A percentile compares a stretch with the other conserved stretches of the same genome.
Conservation (phyloP, 2,888 invertebrate genomes). For the Ormyrus labotus region DNA sequence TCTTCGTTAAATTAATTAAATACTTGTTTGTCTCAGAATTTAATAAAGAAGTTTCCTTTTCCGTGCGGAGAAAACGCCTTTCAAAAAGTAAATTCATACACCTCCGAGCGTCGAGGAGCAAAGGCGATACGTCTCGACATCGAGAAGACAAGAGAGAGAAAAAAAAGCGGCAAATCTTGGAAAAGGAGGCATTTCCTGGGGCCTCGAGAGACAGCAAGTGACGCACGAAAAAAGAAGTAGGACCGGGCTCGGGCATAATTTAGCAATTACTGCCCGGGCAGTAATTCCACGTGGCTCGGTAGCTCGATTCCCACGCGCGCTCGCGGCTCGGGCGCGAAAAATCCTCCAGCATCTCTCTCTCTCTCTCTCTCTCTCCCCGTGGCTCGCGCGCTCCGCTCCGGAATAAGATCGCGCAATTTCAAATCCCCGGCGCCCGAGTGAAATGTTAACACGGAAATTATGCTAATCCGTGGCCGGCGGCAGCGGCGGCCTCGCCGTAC, state of each 20-base stretch:
- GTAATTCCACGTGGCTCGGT: not conserved
- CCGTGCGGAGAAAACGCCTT: too few relatives aligned
- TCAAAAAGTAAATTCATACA: too few relatives aligned
- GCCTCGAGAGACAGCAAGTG: not conserved
- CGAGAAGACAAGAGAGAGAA: not conserved
- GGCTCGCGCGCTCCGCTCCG: not conserved
- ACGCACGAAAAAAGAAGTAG: not conserved
- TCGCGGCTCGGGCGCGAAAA: constrained; percentile 5
- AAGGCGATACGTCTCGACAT: not conserved
- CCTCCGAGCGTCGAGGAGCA: not conserved
- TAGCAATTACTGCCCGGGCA: not conserved
- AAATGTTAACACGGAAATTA: constrained; percentile 73
- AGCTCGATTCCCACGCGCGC: constrained; percentile 10
- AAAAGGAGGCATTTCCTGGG: not conserved
- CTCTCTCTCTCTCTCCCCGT: not conserved
- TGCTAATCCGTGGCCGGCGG: constrained; percentile 63
- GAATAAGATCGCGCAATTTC: constrained; percentile 23
- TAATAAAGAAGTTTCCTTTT: too few relatives aligned
- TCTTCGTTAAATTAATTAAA: too few relatives aligned
- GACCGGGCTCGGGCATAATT: constrained; percentile 11
- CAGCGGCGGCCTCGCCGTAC: constrained; percentile 50
- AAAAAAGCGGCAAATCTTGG: not conserved
- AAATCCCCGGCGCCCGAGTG: constrained; percentile 59
- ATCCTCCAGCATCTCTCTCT: not conserved
- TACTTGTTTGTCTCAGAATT: too few relatives aligned